Base-by-base conservation (phyloP, 2,113 vertebrate species). In the Sinocyclocheilus anshuiensis region DNA sequence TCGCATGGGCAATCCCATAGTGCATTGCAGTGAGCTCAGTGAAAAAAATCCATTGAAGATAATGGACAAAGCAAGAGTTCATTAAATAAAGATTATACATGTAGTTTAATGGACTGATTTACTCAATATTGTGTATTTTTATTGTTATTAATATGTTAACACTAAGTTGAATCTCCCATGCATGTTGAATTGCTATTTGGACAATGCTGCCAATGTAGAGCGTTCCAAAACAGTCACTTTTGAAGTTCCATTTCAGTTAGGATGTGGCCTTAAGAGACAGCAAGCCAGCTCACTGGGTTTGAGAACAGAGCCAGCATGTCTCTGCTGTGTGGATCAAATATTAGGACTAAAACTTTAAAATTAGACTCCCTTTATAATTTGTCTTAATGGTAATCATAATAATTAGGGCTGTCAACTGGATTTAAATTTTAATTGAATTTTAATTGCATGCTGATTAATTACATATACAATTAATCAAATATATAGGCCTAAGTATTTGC, bases 181-280 rank as follows among this genome's bases (percentile, higher is more conserved):
- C 16, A 72, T 39, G 33, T 72, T 74, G 5, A 39, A n/a, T 4
- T 45, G 20, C 36, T 74, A 74, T 45, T 72, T 72, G 18, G 12
- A 48, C 11, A 48, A 45, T 71, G 18, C 12, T 65, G 24, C 11
- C 29, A 36, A 71, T 10, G 29, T 36, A 20, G 15, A 36, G 29
- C 29, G 6, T 36, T 71, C 29, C 7, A 42, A 74, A 39, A 74
- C 2, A 1, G 20, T 74, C 10, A n/a, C 2, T 45, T 74, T 74
- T 74, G 20, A 74, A 20, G 20, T 74, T 74, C 20, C 20, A n/a
- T 42, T 69, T 69, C 7, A 69, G 29, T 69, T 69, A 36, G 29
- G 65, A 69, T 71, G 67, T 7, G 18, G 67, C 33, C 33, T 71
- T n/a, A 75, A 45, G 71, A 79, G 55, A 79, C 33, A 39, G 33